Percentiles rank a stretch among this genome's conserved stretches.
phyloP scores from a whole-genome alignment of 2,888 invertebrate genomes.

The Habroteleia sp. region DNA sequence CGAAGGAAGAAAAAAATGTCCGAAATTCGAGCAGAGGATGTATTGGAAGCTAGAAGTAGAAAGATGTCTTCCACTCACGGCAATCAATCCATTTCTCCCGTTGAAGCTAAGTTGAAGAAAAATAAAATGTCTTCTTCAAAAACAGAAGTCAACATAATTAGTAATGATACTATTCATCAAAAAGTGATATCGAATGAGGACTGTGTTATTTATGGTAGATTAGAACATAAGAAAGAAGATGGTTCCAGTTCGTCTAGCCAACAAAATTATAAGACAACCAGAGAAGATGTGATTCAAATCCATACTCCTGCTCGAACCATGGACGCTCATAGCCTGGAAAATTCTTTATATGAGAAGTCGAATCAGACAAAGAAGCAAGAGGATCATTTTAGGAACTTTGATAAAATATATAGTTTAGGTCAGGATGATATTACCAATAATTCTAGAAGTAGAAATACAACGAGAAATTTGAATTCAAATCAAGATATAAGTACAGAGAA shows the following conservation, averaged over 20 bases:
- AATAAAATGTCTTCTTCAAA: slow-evolving; percentile 63
- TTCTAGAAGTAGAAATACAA: slow-evolving; percentile 34
- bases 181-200: slow-evolving; percentile 41
- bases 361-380: slow-evolving; percentile 63
- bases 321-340: slow-evolving; percentile 62
- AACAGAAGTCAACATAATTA: slow-evolving; percentile 30
- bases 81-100: slow-evolving; percentile 38
- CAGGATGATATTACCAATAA: slow-evolving; percentile 66
- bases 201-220: slow-evolving; percentile 50
- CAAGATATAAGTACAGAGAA: slow-evolving; percentile 16
- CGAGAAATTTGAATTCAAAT: slow-evolving; percentile 12
- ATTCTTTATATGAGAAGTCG: slow-evolving; percentile 64
- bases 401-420: slow-evolving; percentile 74
- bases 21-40: slow-evolving; percentile 75
- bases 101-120: slow-evolving; percentile 64
- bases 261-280: slow-evolving; percentile 28
- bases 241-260: slow-evolving; percentile 32
- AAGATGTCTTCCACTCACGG: slow-evolving; percentile 42
- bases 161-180: slow-evolving; percentile 7
- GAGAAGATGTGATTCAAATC: slow-evolving; percentile 38
- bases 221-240: slow-evolving; percentile 46
- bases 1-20: slow-evolving; percentile 71
- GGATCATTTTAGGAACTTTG: slow-evolving; percentile 74
- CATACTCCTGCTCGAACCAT: slow-evolving; percentile 10
- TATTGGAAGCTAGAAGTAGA: slow-evolving; percentile 73